Evolutionary conservation across 2,797 vertebrate species (phyloP).

Genomic region (Acridotheres tristis): DNA sequence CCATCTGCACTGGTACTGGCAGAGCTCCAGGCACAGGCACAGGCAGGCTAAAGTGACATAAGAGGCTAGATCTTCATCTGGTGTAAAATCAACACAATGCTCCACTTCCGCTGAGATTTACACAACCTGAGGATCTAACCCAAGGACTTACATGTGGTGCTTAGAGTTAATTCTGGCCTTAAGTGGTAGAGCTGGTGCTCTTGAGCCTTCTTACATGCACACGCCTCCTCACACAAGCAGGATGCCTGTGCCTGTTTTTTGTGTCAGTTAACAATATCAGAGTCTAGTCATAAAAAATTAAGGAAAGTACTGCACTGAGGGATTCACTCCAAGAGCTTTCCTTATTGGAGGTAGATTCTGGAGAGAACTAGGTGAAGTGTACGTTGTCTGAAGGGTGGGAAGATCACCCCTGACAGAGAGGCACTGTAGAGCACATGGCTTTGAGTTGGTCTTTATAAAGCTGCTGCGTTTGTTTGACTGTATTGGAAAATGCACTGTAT

Average conservation of each 20-base stretch:
- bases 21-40: slow-evolving; percentile 24
- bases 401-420: background rate
- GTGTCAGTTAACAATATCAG: background rate
- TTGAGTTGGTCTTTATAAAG: background rate
- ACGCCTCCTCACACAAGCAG: background rate
- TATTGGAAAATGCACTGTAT: background rate
- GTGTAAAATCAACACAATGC: background rate
- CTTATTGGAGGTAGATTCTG: background rate
- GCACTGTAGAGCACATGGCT: accelerated
- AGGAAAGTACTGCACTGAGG: background rate
- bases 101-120: background rate
- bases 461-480: background rate
- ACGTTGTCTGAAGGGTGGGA: background rate
- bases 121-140: slow-evolving; percentile 12
- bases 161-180: slow-evolving; percentile 49
- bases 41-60: slow-evolving; percentile 7
- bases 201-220: background rate
- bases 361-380: background rate
- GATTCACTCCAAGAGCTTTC: background rate
- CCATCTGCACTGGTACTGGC: slow-evolving; percentile 48
- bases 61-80: slow-evolving; percentile 9
- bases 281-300: background rate
- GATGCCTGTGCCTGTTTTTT: background rate
- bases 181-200: background rate
- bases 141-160: background rate